A percentile compares a stretch with the other conserved stretches of the same genome.
Conservation (phyloP, 2,113 vertebrate genomes). For the Percopsis transmontana region DNA sequence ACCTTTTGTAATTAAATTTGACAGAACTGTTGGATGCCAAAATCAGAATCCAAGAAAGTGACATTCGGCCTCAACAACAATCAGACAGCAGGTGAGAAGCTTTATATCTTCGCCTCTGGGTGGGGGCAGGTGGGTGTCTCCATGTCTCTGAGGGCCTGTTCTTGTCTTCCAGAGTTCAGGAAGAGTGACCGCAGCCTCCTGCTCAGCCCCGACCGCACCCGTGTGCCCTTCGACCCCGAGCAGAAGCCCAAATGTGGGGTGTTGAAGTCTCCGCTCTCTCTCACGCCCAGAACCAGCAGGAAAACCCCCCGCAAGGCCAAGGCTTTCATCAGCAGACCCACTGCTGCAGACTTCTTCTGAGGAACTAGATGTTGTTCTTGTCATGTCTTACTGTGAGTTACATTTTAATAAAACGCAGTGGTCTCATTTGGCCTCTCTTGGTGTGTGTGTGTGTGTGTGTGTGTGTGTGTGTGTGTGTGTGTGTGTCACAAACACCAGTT, state of each 20-base stretch:
- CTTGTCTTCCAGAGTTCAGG: constrained; percentile 84
- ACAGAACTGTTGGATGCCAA: constrained; percentile 47
- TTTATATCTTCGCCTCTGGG: background rate
- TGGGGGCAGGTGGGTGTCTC: background rate
- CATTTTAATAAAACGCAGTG: too few species aligned
- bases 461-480: too few species aligned
- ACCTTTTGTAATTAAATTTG: background rate
- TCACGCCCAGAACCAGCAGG: background rate
- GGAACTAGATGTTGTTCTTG: too few species aligned
- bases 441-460: too few species aligned
- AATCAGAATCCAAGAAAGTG: constrained; percentile 69
- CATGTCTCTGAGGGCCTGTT: background rate
- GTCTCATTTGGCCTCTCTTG: too few species aligned
- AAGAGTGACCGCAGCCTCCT: constrained; percentile 90
- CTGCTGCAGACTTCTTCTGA: constrained; percentile 75
- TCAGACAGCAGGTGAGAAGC: constrained; percentile 55
- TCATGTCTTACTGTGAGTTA: too few species aligned
- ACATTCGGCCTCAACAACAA: constrained; percentile 71
- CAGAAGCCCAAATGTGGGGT: constrained; percentile 88
- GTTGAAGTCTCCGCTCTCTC: constrained; percentile 78
- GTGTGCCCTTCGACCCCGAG: constrained; percentile 90
- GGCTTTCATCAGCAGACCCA: background rate
- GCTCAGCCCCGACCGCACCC: constrained; percentile 87
- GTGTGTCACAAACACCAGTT: too few species aligned
- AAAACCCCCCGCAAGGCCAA: constrained; percentile 31